Evolutionary conservation across 2,888 invertebrate species (phyloP), one percentile per base, ranked within the genome.

Genomic region (Xiphydria camelus): DNA sequence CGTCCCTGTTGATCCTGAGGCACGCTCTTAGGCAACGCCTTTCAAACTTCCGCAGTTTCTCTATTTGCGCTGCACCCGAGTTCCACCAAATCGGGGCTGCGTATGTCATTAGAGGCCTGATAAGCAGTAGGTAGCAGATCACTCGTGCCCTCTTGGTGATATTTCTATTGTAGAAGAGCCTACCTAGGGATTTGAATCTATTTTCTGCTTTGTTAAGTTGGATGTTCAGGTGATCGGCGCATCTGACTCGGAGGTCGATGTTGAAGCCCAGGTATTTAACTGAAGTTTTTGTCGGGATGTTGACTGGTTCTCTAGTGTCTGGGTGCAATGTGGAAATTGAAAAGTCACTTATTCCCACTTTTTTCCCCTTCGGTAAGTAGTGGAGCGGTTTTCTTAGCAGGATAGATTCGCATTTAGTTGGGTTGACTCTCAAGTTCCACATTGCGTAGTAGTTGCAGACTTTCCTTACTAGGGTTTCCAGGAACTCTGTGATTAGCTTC

Each of bases 1-100:
- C n/a, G n/a, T n/a, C n/a, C 4, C 51, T 17, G 22, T 39, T 12
- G 10, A 32, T 17, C 4, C 22, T 20, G 3, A 47, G 38, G n/a
- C 14, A 19, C 1, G 23, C 19, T 9, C 45, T 14, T 4, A 53
- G 21, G 14, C 53, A 53, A 4, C 20, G 26, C 31, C 53, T 35
- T 38, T 38, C 53, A 20, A 49, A 52, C 4, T 3, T 29, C 20
- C 57, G 15, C 1, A 57, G 2, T 31, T 46, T 53, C 42, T 57
- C 53, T 41, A 53, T 53, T 1, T 26, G 7, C 0, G 49, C 14
- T 0, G 53, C 49, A 3, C 41, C 29, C 0, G 44, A 17, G 15
- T 58, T 57, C 32, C 43, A 57, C 25, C 47, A 47, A 1, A 51
- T 33, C 7, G 47, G 54, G 1, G 39, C 19, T 1, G 41, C 50